These are phyloP conservation scores for Euzetes globulus DNA, from an alignment of 2,888 invertebrate genomes.

Conservation along the genomic window DNA sequence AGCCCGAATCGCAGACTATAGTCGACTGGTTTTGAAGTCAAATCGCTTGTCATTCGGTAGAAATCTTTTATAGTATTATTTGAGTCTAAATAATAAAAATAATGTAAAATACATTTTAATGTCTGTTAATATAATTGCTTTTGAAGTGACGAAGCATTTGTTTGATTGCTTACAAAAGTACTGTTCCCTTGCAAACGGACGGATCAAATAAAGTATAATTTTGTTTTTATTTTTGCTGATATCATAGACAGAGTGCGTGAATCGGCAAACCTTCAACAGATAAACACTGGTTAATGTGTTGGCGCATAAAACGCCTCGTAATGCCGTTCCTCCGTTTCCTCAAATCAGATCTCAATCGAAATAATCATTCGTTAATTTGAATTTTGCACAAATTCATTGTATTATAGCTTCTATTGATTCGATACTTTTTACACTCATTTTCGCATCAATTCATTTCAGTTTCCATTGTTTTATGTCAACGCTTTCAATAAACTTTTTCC, in stretches of 20 bases:
- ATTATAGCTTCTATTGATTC: neutral
- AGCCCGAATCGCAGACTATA: too few species aligned
- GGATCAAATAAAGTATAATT: constrained; percentile 9
- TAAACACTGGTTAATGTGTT: constrained; percentile 9
- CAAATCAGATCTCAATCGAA: neutral
- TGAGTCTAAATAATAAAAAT: neutral
- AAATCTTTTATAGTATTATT: neutral
- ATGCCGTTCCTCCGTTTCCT: constrained; percentile 8
- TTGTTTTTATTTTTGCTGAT: constrained; percentile 25
- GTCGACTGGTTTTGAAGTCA: neutral
- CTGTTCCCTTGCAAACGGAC: neutral
- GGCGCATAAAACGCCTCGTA: constrained; percentile 20
- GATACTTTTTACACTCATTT: too few species aligned
- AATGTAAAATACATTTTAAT: constrained; percentile 1
- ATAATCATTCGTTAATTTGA: neutral
- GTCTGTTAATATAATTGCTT: neutral
- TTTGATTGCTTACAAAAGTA: neutral
- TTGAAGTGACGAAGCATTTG: constrained; percentile 16
- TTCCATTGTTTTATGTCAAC: too few species aligned
- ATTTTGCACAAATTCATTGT: neutral
- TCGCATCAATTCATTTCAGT: too few species aligned
- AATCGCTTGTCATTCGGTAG: neutral
- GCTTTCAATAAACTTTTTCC: too few species aligned
- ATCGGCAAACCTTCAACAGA: constrained; percentile 12
- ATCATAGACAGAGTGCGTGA: constrained; percentile 23